Evolutionary conservation across 2,113 vertebrate genomes (phyloP).

Genomic region (Mionectes macconnelli): DNA sequence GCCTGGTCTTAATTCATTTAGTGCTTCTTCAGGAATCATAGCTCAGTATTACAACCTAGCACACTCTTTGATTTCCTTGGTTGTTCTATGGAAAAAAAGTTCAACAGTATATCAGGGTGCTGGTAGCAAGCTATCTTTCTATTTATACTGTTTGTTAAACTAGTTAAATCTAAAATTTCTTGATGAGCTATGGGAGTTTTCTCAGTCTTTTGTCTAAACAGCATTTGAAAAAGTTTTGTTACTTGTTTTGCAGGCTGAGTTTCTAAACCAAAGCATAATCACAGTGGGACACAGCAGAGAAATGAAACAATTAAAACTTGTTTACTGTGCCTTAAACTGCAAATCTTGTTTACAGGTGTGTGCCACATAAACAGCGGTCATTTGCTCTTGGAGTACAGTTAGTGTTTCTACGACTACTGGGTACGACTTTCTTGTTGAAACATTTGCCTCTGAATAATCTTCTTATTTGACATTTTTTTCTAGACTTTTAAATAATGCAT

Average conservation of each 20-base stretch:
- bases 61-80: not conserved
- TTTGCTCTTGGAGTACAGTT: slow-evolving; percentile 76
- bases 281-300: not conserved
- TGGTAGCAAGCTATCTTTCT: not conserved
- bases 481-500: not conserved
- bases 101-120: not conserved
- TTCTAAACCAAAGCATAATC: not conserved
- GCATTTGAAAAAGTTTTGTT: not conserved
- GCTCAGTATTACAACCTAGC: not conserved
- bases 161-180: not conserved
- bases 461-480: not conserved
- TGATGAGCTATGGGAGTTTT: not conserved
- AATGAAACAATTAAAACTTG: not conserved
- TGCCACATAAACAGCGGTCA: slow-evolving; percentile 71
- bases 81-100: not conserved
- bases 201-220: not conserved
- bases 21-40: not conserved
- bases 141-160: not conserved
- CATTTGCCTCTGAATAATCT: not conserved
- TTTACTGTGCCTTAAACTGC: not conserved
- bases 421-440: slow-evolving; percentile 46
- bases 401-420: slow-evolving; percentile 69
- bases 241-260: not conserved
- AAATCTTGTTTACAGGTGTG: slow-evolving; percentile 68
- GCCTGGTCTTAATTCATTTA: not conserved